Evolutionary conservation across 2,113 vertebrate genomes (phyloP).

Genomic region (Gasterosteus nipponicus): DNA sequence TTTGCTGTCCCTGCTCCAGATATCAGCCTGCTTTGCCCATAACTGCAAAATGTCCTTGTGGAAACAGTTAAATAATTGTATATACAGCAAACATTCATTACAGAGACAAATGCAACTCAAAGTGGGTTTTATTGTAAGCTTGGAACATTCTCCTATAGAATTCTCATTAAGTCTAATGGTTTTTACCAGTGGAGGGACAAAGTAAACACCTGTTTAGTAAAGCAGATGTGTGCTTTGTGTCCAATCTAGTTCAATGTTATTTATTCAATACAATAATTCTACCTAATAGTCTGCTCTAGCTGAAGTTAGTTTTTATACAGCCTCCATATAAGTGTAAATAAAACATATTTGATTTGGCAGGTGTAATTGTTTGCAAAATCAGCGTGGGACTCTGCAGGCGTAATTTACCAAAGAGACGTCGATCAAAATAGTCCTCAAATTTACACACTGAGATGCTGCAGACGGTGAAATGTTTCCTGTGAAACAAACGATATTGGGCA

Average conservation of each 20-base stretch:
- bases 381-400: background rate
- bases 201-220: background rate
- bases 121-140: background rate
- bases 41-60: background rate
- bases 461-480: constrained; percentile 3
- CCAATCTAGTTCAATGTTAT: background rate
- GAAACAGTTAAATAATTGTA: background rate
- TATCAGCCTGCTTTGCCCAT: background rate
- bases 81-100: background rate
- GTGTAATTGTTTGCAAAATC: constrained; percentile 34
- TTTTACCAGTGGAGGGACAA: background rate
- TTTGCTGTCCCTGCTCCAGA: background rate
- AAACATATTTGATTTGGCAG: constrained; percentile 26
- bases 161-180: background rate
- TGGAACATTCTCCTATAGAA: background rate
- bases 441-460: constrained; percentile 23
- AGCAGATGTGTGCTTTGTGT: background rate
- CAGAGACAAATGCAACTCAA: background rate
- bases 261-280: background rate
- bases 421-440: constrained; percentile 28
- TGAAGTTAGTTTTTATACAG: background rate
- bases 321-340: constrained; percentile 10
- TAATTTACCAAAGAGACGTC: constrained; percentile 24
- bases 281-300: background rate
- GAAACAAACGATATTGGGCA: constrained; percentile 17